Evolutionary conservation across 2,797 vertebrate genomes (phyloP).

Genomic region (Sebastes oblongus): DNA sequence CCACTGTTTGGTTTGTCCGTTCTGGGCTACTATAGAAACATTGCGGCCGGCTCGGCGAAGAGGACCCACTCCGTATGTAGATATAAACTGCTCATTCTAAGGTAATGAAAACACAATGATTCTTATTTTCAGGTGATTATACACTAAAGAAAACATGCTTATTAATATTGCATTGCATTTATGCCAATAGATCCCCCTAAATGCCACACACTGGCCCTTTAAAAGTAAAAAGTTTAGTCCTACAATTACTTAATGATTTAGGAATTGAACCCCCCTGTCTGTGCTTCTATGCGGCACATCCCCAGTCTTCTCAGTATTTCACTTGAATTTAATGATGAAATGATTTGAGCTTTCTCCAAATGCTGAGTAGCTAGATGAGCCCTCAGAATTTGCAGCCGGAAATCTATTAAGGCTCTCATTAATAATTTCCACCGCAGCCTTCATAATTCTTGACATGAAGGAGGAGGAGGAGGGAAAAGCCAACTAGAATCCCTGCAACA

Average conservation of each 20-base stretch:
- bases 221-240: not conserved
- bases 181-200: not conserved
- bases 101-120: too few relatives aligned
- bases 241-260: not conserved
- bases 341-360: conserved; percentile 34
- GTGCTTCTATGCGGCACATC: conserved; percentile 9
- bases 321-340: conserved; percentile 24
- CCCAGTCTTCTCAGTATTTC: conserved; percentile 17
- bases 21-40: too few relatives aligned
- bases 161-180: not conserved
- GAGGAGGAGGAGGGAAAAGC: conserved; percentile 10
- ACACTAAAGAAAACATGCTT: not conserved
- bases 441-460: conserved; percentile 31
- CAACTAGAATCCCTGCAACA: not conserved
- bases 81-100: too few relatives aligned
- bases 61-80: not conserved
- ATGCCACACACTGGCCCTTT: not conserved
- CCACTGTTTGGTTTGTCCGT: too few relatives aligned
- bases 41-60: accelerated
- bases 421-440: conserved; percentile 54
- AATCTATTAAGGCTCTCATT: conserved; percentile 52
- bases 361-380: conserved; percentile 45
- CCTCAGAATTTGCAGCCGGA: conserved; percentile 45
- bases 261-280: not conserved
- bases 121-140: too few relatives aligned